Base-by-base conservation (phyloP, 2,888 invertebrate genomes). In the Cerastoderma edule region DNA sequence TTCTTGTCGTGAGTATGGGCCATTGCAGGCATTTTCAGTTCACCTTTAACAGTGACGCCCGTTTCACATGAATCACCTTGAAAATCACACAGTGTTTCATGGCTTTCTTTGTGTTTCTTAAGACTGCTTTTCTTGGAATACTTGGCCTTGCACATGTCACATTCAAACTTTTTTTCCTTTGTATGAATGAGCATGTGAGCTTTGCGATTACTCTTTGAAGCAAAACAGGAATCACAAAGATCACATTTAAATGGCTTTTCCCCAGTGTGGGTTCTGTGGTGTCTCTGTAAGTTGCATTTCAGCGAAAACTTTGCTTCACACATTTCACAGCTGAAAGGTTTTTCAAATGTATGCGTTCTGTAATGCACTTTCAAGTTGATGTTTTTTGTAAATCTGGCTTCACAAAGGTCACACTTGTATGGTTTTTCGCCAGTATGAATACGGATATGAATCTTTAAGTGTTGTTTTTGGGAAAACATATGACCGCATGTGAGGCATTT, bases 201-300 rank as follows among this genome's bases (percentile, higher is more conserved):
- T 32, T 50, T 30, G 28, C 27, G 8, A 24, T 50, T 50, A 22
- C 50, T 50, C n/a, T 32, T 66, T 28, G 50, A 33, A 1, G 50
- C 50, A 33, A 66, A 66, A n/a, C 22, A 66, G 6, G 48, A 22
- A 19, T 50, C 50, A 32, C 66, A 66, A 2, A 66, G 33, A 3
- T 66, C 66, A 66, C 66, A 66, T 66, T 66, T 50, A 33, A 50
- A 66, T 1, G 66, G 66, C 30, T 66, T 66, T 35, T 66, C 66
- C 2, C 66, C 66, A 6, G 60, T 60, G 39, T 60, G 60, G 5
- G 24, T 39, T 60, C 60, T 60, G 8, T 35, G 35, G n/a, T 60
- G 60, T 19, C 60, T 5, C 27, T 60, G 60, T 60, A 60, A 60
- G 39, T 60, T 60, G 39, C 60, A 60, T 39, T 60, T 60, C 24